A percentile compares a stretch with the other conserved stretches of the same genome.
Conservation (phyloP, 2,797 vertebrate genomes). For the Discoglossus pictus region DNA sequence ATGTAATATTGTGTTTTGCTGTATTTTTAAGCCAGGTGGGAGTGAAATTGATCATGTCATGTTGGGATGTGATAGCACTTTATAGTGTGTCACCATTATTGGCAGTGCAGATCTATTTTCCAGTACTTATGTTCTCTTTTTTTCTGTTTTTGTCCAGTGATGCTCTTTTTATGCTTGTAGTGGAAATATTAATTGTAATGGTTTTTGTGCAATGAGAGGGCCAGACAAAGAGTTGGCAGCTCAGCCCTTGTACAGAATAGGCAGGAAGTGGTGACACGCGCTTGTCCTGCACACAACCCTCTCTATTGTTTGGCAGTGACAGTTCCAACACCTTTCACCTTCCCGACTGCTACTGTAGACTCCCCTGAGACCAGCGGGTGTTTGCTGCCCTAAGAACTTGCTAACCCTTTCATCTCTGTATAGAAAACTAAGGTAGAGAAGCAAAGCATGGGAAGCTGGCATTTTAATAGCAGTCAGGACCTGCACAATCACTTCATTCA, state of each 20-base stretch:
- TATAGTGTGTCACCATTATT: no score
- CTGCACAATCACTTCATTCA: no score
- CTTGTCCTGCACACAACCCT: conserved; percentile 33
- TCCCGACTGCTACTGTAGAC: conserved; percentile 30
- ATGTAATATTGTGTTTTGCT: no score
- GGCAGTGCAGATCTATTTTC: no score
- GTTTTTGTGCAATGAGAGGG: not conserved
- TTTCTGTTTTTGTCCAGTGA: no score
- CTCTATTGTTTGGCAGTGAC: conserved; percentile 39
- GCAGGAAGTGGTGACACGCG: conserved; percentile 28
- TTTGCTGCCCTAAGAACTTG: not conserved
- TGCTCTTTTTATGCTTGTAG: not conserved
- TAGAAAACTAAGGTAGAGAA: no score
- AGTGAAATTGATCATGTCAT: no score
- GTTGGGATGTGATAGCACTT: no score
- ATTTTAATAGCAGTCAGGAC: no score
- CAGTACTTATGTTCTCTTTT: no score
- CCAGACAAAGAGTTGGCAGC: conserved; percentile 1
- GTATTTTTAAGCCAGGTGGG: no score
- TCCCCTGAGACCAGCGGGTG: conserved; percentile 1
- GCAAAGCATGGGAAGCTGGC: no score
- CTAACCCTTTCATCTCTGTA: not conserved
- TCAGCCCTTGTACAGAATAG: not conserved
- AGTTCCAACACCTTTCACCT: conserved; percentile 40
- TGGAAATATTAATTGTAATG: not conserved